Conservation (phyloP, 2,113 vertebrate genomes). For the Eurystomus gularis region DNA sequence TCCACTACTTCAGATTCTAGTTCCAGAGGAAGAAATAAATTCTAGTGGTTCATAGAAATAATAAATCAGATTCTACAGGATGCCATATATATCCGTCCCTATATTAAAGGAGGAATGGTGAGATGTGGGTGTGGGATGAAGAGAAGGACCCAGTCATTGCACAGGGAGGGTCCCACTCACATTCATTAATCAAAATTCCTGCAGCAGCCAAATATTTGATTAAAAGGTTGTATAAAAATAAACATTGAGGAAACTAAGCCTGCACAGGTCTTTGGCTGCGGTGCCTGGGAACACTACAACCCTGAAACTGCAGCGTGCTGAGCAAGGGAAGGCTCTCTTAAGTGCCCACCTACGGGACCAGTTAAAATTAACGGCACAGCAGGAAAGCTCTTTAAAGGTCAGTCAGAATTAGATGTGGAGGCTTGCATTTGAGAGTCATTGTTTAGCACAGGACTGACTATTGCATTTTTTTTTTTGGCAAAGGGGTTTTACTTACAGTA, state of each 20-base stretch:
- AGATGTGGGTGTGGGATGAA: neutral
- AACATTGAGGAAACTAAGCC: neutral
- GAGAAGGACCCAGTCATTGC: neutral
- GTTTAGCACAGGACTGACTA: neutral
- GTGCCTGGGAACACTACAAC: neutral
- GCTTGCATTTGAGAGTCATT: neutral
- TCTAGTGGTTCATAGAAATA: conserved; percentile 17
- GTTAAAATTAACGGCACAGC: neutral
- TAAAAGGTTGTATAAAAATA: conserved; percentile 51
- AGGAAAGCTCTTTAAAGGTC: neutral
- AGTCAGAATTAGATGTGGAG: neutral
- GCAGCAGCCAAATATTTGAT: conserved; percentile 43
- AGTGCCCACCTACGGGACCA: neutral
- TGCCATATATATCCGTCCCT: neutral
- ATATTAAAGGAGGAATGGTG: conserved; percentile 21
- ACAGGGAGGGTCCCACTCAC: neutral
- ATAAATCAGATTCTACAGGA: conserved; percentile 37
- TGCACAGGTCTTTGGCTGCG: neutral
- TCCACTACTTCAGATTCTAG: neutral
- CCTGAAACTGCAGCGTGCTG: fast-evolving
- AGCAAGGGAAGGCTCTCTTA: neutral
- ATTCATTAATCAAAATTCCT: conserved; percentile 51
- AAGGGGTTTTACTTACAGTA: neutral
- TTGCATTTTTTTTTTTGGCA: neutral
- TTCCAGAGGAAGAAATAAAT: conserved; percentile 47